Percentiles rank a stretch among this genome's conserved stretches.
These are phyloP conservation scores for Ectropis grisescens DNA, from an alignment of 1,140 invertebrate species.

Conservation along the genomic window DNA sequence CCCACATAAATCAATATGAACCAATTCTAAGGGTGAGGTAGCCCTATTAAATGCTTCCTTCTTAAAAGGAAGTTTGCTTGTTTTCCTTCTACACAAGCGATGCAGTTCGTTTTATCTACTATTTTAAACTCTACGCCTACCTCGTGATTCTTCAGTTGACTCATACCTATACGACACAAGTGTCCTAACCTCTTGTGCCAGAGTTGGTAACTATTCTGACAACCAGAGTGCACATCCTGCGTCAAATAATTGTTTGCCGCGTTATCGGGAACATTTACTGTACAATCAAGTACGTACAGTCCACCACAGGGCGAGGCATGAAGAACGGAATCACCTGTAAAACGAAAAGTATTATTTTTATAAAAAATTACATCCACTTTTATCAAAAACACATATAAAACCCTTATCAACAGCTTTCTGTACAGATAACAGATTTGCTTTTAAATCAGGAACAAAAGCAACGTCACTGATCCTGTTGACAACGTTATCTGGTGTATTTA, in stretches of 20 bases:
- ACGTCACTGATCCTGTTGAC: too few relatives aligned
- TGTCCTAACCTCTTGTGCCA: constrained; percentile 21
- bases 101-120: constrained; percentile 3
- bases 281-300: constrained; percentile 3
- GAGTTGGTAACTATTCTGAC: background rate
- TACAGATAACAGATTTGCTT: too few relatives aligned
- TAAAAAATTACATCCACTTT: constrained; percentile 12
- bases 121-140: constrained; percentile 1
- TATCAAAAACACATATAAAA: constrained; percentile 3
- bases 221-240: constrained; percentile 4
- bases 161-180: constrained; percentile 15
- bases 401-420: background rate
- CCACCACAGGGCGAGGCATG: constrained; percentile 4
- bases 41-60: background rate
- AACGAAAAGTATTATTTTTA: constrained; percentile 1
- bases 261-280: background rate
- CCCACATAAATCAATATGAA: constrained; percentile 43
- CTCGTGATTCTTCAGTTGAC: constrained; percentile 3
- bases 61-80: constrained; percentile 9
- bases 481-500: too few relatives aligned
- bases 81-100: constrained; percentile 7
- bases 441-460: too few relatives aligned
- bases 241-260: too few relatives aligned
- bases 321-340: constrained; percentile 3
- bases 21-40: constrained; percentile 13